A percentile compares a stretch with the other conserved stretches of the same genome.
Conservation (phyloP, 2,888 invertebrate species). For the Drosophila emarginata region DNA sequence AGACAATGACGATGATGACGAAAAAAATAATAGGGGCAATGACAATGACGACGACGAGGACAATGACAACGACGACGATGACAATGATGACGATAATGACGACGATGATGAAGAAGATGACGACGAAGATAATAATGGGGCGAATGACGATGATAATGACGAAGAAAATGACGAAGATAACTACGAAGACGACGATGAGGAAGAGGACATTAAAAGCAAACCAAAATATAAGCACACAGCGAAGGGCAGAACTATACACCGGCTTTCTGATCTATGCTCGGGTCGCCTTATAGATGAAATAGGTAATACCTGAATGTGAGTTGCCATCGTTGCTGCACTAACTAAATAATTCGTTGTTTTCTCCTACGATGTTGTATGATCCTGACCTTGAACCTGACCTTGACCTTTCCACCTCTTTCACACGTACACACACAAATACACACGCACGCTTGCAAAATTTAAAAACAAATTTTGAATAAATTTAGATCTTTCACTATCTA, state of each 20-base stretch:
- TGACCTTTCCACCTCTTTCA: constrained; percentile 13
- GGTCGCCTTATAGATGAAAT: constrained; percentile 78
- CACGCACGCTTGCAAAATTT: constrained; percentile 21
- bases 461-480: constrained; percentile 15
- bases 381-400: constrained; percentile 20
- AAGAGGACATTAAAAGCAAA: constrained; percentile 82
- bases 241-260: constrained; percentile 70
- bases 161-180: constrained; percentile 69
- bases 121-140: constrained; percentile 79
- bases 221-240: constrained; percentile 62
- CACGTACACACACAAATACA: constrained; percentile 26
- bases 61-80: constrained; percentile 56
- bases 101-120: constrained; percentile 77
- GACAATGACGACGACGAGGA: constrained; percentile 64
- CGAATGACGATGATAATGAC: constrained; percentile 78
- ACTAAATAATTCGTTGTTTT: constrained; percentile 51
- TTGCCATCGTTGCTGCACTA: constrained; percentile 65
- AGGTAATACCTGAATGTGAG: constrained; percentile 82
- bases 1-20: constrained; percentile 74
- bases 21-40: too few species aligned
- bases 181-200: constrained; percentile 79
- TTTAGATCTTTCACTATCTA: constrained; percentile 60
- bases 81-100: constrained; percentile 79
- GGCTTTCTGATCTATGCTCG: constrained; percentile 76
- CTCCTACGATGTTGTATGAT: constrained; percentile 43